phyloP scores from a whole-genome alignment of 1,140 invertebrate species.

The Pseudomyrmex sp. region DNA sequence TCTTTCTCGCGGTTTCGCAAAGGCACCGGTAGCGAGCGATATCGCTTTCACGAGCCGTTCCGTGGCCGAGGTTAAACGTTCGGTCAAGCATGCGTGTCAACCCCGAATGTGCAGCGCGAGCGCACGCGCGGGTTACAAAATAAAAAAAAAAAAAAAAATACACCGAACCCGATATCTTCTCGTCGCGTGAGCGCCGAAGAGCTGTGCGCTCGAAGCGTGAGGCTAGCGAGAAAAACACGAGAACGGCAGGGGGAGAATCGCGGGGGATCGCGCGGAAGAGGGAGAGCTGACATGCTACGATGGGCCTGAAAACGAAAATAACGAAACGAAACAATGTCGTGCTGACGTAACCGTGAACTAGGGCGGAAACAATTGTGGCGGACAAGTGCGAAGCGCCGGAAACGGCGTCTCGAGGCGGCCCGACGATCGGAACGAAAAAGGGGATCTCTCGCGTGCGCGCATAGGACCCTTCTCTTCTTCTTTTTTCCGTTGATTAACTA shows the following conservation, averaged over 20 bases:
- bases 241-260: constrained; percentile 41
- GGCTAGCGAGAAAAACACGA: constrained; percentile 65
- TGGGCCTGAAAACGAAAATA: constrained; percentile 85
- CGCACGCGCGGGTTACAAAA: constrained; percentile 31
- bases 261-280: constrained; percentile 59
- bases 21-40: constrained; percentile 64
- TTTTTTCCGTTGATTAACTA: constrained; percentile 43
- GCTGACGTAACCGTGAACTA: constrained; percentile 83
- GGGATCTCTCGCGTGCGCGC: constrained; percentile 28
- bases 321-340: constrained; percentile 84
- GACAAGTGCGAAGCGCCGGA: constrained; percentile 84
- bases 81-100: constrained; percentile 82
- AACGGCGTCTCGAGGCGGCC: constrained; percentile 73
- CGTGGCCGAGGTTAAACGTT: constrained; percentile 82
- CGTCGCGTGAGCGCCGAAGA: constrained; percentile 9
- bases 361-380: constrained; percentile 85
- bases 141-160: neutral
- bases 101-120: constrained; percentile 45
- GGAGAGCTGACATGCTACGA: constrained; percentile 82
- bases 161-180: constrained; percentile 15
- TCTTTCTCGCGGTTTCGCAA: constrained; percentile 77
- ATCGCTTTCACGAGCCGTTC: constrained; percentile 79
- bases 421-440: constrained; percentile 71
- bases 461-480: neutral
- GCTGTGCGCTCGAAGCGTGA: constrained; percentile 57